A percentile compares a stretch with the other conserved stretches of the same genome.
phyloP scores from a whole-genome alignment of 1,140 invertebrate genomes.

The Aphidius gifuensis region DNA sequence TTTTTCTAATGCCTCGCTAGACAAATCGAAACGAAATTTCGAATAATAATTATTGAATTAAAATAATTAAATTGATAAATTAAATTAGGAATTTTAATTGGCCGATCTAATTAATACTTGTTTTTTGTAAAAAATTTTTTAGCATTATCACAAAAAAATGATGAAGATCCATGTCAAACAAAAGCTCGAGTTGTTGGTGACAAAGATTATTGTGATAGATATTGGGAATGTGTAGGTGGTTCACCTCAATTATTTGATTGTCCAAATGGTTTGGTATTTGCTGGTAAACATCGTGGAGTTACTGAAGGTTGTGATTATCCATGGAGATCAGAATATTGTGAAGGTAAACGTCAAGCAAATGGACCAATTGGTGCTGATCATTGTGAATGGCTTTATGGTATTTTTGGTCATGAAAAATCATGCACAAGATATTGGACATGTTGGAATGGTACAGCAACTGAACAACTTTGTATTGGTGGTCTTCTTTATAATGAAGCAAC shows the following conservation, averaged over 20 bases:
- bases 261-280: conserved; percentile 85
- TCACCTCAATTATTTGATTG: conserved; percentile 82
- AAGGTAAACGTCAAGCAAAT: conserved; percentile 73
- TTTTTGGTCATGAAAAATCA: conserved; percentile 88
- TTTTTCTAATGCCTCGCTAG: neutral
- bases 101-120: no score
- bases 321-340: conserved; percentile 83
- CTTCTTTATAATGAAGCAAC: conserved; percentile 87
- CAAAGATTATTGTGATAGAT: conserved; percentile 80
- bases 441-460: conserved; percentile 89
- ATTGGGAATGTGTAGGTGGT: conserved; percentile 79
- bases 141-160: conserved; percentile 50
- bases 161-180: conserved; percentile 75
- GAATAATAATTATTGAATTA: no score
- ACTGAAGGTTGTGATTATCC: conserved; percentile 87
- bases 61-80: no score
- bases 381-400: conserved; percentile 90
- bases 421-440: conserved; percentile 93
- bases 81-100: no score
- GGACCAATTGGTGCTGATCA: conserved; percentile 80
- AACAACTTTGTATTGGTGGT: conserved; percentile 90
- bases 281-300: conserved; percentile 80
- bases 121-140: conserved; percentile 8
- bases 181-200: conserved; percentile 73
- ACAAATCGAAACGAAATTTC: no score